Conservation (phyloP, 1,140 invertebrate genomes). For the Colletes latitarsis region DNA sequence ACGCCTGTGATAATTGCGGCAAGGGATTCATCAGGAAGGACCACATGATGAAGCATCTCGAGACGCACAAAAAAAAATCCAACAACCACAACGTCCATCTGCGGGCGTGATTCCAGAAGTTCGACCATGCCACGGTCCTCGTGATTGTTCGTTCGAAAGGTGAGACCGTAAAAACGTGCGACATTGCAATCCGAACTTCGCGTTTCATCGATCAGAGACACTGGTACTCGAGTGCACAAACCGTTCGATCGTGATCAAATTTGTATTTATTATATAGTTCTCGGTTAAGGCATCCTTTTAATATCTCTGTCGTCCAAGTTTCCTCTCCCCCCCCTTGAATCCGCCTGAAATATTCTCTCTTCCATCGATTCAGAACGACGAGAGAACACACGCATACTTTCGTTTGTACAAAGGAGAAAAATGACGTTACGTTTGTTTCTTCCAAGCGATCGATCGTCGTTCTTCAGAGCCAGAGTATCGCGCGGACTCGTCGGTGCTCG, state of each 20-base stretch:
- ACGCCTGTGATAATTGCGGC: constrained; percentile 89
- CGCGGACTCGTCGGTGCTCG: neutral
- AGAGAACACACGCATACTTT: neutral
- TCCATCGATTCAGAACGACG: neutral
- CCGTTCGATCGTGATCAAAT: neutral
- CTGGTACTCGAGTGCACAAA: neutral
- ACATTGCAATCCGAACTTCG: neutral
- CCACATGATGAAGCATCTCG: constrained; percentile 95
- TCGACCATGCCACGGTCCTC: neutral
- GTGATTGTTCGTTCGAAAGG: constrained; percentile 19
- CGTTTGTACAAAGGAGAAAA: neutral
- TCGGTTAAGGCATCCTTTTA: neutral
- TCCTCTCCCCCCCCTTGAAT: neutral
- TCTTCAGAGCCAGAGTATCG: neutral
- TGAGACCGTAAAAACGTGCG: constrained; percentile 14
- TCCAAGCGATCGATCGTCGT: constrained; percentile 2
- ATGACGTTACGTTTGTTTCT: neutral
- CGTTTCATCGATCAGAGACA: constrained; percentile 11
- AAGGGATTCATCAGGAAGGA: constrained; percentile 97
- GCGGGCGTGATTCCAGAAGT: constrained; percentile 28
- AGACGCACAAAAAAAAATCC: constrained; percentile 87
- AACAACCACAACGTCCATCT: constrained; percentile 40
- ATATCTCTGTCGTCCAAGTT: neutral
- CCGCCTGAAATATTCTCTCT: neutral
- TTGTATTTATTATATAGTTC: constrained; percentile 30